These are phyloP conservation scores for Ormyrus pomaceus DNA, from an alignment of 2,888 invertebrate species.

Conservation along the genomic window DNA sequence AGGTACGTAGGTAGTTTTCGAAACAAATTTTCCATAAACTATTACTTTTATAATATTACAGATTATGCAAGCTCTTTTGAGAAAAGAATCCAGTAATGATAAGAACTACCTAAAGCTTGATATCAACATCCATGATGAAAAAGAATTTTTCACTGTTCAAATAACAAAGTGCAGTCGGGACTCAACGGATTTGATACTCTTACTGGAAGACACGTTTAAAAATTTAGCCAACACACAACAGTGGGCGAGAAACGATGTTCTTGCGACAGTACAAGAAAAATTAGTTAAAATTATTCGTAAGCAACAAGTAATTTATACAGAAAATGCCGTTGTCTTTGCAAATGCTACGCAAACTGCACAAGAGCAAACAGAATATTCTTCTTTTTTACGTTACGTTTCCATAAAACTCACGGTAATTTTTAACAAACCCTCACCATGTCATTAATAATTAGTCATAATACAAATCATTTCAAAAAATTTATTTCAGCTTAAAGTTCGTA, in stretches of 20 bases:
- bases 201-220: conserved; percentile 19
- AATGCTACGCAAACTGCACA: not conserved
- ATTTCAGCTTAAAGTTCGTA: conserved; percentile 61
- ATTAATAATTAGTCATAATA: not conserved
- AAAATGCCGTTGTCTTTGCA: conserved; percentile 8
- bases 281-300: not conserved
- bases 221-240: not conserved
- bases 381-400: conserved; percentile 30
- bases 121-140: conserved; percentile 19
- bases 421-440: too few species aligned
- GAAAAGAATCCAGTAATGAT: conserved; percentile 16
- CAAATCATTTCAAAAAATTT: conserved; percentile 25
- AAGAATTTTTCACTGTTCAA: conserved; percentile 35
- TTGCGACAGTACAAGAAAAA: conserved; percentile 44
- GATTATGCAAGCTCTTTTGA: conserved; percentile 34
- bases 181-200: conserved; percentile 22
- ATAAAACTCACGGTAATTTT: conserved; percentile 37
- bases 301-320: conserved; percentile 20
- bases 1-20: not conserved
- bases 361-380: conserved; percentile 26
- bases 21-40: not conserved
- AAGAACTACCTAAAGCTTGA: conserved; percentile 44
- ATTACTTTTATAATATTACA: not conserved
- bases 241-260: not conserved
- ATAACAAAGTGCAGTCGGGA: conserved; percentile 39